Conservation (phyloP, 2,888 invertebrate species). For the Syrista parreyssii region DNA sequence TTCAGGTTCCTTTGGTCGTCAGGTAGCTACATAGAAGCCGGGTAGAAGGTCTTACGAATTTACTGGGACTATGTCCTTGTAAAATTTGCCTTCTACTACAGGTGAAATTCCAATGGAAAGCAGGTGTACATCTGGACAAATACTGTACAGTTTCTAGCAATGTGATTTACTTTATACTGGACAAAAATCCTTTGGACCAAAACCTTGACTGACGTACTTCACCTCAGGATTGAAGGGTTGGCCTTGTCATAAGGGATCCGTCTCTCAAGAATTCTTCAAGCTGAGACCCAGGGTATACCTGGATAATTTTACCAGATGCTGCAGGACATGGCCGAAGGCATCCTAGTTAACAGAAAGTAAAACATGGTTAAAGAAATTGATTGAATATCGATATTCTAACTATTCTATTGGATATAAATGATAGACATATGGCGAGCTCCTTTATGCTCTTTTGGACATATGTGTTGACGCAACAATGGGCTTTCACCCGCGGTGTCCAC, state of each 20-base stretch:
- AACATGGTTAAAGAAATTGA: background rate
- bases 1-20: background rate
- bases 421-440: conserved; percentile 36
- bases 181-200: background rate
- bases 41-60: background rate
- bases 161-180: background rate
- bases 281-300: background rate
- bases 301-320: background rate
- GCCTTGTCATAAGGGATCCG: background rate
- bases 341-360: background rate
- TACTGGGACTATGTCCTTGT: background rate
- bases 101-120: background rate
- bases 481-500: conserved; percentile 43
- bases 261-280: background rate
- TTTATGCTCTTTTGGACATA: conserved; percentile 57
- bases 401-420: background rate
- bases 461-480: conserved; percentile 64
- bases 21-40: background rate
- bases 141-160: background rate
- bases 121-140: background rate
- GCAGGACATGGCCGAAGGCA: background rate
- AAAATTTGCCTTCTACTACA: background rate
- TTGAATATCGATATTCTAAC: background rate
- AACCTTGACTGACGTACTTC: background rate
- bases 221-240: background rate